A percentile compares a stretch with the other conserved stretches of the same genome.
These are phyloP conservation scores for Agonopterix alstromeriana DNA, from an alignment of 2,888 invertebrate genomes.

Conservation along the genomic window DNA sequence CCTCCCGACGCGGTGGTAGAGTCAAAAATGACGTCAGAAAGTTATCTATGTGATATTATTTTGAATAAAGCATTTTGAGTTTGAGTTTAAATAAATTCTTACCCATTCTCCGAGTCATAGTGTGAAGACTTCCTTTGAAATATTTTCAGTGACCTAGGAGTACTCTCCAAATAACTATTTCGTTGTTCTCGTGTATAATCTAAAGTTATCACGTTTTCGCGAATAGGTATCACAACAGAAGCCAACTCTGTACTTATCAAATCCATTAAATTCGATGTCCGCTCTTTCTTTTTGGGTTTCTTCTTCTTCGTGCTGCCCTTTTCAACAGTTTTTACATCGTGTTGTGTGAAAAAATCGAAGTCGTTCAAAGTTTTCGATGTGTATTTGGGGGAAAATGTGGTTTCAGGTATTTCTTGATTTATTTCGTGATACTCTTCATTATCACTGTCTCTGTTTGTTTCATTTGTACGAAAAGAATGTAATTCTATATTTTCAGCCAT, in stretches of 20 bases:
- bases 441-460: conserved; percentile 30
- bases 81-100: no score
- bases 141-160: conserved; percentile 15
- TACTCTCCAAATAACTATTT: conserved; percentile 27
- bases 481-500: conserved; percentile 54
- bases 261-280: conserved; percentile 42
- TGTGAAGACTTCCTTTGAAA: conserved; percentile 18
- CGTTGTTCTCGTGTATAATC: conserved; percentile 22
- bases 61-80: no score
- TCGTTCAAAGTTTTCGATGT: conserved; percentile 27
- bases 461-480: conserved; percentile 24
- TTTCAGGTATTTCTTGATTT: conserved; percentile 26
- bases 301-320: conserved; percentile 37
- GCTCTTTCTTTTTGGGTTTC: conserved; percentile 35
- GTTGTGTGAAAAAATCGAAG: conserved; percentile 51
- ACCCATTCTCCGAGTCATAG: conserved; percentile 44
- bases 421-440: conserved; percentile 63
- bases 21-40: no score
- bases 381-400: conserved; percentile 20
- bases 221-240: conserved; percentile 28
- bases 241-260: conserved; percentile 48
- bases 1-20: no score
- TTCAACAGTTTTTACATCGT: conserved; percentile 27
- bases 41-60: no score
- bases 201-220: conserved; percentile 36